Base-by-base conservation (phyloP, 2,797 vertebrate species). In the Pseudocheirus occidentalis region DNA sequence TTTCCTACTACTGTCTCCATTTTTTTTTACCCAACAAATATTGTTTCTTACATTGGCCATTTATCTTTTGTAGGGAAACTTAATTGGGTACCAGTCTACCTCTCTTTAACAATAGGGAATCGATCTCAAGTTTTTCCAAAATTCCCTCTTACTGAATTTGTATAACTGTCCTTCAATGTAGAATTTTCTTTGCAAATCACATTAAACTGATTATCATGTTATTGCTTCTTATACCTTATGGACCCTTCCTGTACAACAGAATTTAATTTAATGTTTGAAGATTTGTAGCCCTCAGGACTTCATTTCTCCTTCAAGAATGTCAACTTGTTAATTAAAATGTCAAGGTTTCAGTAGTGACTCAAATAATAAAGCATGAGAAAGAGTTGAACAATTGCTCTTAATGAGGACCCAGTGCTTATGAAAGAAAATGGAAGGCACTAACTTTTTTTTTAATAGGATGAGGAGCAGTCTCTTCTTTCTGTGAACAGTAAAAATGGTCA, bases 301-400 rank as follows among this genome's bases (percentile, higher is more conserved):
- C 92, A 96, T 50, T 87, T 50, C 40, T 95, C 3, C n/a, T 94
- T 95, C 56, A 91, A 93, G 28, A 94, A 91, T 90, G 94, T 93
- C n/a, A 34, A 95, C 55, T 31, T 92, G 53, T 53, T 95, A 21
- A 50, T 50, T 87, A 94, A 91, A 95, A 31, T 92, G n/a, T 40
- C 12, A 94, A 62, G 62, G 92, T 96, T 95, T 95, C 18, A 96
- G 57, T 6, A 92, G 55, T 12, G 29, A 96, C n/a, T 62, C 90
- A 46, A 40, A 91, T 40, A 87, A 66, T 81, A 96, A n/a, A 91
- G 21, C 52, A 91, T 95, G 73, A 16, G 14, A 58, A 55, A 92
- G 27, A 92, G 10, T 16, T 18, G 21, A 91, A 91, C 16, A 57
- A 52, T 16, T 46, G 54, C 40, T 58, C 28, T 9, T 31, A 90